These are phyloP conservation scores for Chloroceryle aenea DNA, from an alignment of 2,113 vertebrate genomes.

Conservation along the genomic window DNA sequence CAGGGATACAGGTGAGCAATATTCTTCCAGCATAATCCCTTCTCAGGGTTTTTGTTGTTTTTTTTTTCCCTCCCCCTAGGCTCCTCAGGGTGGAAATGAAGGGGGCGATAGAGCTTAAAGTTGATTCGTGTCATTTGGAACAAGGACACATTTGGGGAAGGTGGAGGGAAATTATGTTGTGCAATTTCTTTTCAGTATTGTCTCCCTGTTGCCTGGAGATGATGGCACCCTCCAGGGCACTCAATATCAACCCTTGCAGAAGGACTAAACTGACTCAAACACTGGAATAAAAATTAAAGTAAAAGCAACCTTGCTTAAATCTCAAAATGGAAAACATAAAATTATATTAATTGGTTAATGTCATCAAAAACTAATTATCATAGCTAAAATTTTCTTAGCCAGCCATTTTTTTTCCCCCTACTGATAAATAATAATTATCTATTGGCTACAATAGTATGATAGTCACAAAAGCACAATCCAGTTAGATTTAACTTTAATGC, in stretches of 20 bases:
- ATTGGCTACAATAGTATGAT: slow-evolving; percentile 53
- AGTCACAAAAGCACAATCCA: slow-evolving; percentile 41
- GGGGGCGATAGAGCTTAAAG: background rate
- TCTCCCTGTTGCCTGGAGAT: background rate
- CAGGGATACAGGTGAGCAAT: background rate
- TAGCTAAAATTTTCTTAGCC: slow-evolving; percentile 59
- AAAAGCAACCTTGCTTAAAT: slow-evolving; percentile 29
- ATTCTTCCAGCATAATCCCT: background rate
- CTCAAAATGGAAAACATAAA: slow-evolving; percentile 51
- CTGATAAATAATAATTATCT: slow-evolving; percentile 70
- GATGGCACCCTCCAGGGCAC: background rate
- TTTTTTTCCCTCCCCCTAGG: background rate
- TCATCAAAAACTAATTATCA: slow-evolving; percentile 60
- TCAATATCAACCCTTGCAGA: background rate
- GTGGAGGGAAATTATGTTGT: background rate
- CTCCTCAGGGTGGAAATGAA: background rate
- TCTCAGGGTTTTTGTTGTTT: background rate
- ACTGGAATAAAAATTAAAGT: slow-evolving; percentile 30
- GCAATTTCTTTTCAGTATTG: background rate
- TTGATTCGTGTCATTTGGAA: background rate
- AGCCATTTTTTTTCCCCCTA: background rate
- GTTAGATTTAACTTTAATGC: slow-evolving; percentile 34
- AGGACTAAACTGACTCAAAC: background rate
- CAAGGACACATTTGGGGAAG: background rate
- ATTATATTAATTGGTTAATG: slow-evolving; percentile 66